Conservation (phyloP, 2,888 invertebrate species). For the Nomada hirtipes region DNA sequence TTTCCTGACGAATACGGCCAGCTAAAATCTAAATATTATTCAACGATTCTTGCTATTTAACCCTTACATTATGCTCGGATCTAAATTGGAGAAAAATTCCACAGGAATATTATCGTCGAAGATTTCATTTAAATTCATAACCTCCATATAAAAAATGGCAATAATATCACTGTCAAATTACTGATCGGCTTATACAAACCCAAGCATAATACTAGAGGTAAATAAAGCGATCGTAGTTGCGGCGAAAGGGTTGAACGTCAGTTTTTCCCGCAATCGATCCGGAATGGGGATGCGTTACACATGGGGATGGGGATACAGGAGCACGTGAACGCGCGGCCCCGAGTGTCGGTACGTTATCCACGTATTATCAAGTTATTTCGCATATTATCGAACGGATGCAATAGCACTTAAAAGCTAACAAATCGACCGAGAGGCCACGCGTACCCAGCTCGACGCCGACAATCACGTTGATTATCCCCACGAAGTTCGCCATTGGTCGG, state of each 20-base stretch:
- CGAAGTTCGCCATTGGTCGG: constrained; percentile 31
- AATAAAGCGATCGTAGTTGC: neutral
- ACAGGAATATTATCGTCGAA: no score
- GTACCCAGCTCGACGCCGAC: constrained; percentile 43
- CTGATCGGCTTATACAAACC: no score
- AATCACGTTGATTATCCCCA: constrained; percentile 61
- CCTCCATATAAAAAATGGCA: no score
- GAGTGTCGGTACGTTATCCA: neutral
- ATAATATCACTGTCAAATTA: no score
- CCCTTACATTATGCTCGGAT: no score
- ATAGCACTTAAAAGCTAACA: constrained; percentile 60
- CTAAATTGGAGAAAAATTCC: no score
- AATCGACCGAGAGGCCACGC: constrained; percentile 51
- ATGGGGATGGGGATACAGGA: neutral
- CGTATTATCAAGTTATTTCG: constrained; percentile 57
- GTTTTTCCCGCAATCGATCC: constrained; percentile 6
- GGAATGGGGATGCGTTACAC: neutral
- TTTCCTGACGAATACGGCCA: no score
- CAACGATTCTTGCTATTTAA: no score
- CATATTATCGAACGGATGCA: constrained; percentile 45
- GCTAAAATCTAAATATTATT: no score
- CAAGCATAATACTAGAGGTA: no score
- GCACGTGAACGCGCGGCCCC: neutral
- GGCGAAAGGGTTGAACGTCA: neutral
- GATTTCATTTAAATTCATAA: no score